Conservation (phyloP, 1,140 invertebrate genomes). For the Brachionus paranguensis region DNA sequence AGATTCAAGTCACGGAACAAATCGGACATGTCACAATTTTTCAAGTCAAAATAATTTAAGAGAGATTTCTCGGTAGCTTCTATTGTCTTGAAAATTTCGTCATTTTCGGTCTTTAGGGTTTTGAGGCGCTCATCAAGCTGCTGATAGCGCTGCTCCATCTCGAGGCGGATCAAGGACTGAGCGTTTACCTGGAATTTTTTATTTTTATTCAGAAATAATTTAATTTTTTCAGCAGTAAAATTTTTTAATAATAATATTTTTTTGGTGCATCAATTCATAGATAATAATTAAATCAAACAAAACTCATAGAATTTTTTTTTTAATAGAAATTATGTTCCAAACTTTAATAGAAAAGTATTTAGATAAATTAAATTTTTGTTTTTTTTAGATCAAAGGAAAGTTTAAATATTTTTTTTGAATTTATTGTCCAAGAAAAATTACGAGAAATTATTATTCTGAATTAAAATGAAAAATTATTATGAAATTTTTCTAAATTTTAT, state of each 20-base stretch:
- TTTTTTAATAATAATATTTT: background rate
- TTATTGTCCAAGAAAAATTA: too few species aligned
- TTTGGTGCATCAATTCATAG: too few species aligned
- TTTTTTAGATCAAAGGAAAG: too few species aligned
- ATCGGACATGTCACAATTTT: constrained; percentile 69
- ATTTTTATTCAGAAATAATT: background rate
- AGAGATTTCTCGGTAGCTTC: constrained; percentile 84
- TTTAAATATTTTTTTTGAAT: too few species aligned
- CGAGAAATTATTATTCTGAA: too few species aligned
- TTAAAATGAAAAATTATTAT: too few species aligned
- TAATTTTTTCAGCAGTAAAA: background rate
- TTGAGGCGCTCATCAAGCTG: constrained; percentile 74
- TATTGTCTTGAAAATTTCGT: constrained; percentile 85
- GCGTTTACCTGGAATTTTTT: constrained; percentile 1
- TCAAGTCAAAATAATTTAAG: constrained; percentile 71
- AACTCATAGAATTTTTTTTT: too few species aligned
- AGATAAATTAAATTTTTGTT: too few species aligned
- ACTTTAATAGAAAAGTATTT: too few species aligned
- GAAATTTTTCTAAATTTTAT: too few species aligned
- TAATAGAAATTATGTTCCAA: too few species aligned
- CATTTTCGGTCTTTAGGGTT: constrained; percentile 74
- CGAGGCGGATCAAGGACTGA: constrained; percentile 42
- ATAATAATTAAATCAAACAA: too few species aligned
- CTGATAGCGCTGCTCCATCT: constrained; percentile 63
- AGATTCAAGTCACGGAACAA: constrained; percentile 61